phyloP scores from a whole-genome alignment of 92 coral and sea anemone genomes.

The Porites rus region DNA sequence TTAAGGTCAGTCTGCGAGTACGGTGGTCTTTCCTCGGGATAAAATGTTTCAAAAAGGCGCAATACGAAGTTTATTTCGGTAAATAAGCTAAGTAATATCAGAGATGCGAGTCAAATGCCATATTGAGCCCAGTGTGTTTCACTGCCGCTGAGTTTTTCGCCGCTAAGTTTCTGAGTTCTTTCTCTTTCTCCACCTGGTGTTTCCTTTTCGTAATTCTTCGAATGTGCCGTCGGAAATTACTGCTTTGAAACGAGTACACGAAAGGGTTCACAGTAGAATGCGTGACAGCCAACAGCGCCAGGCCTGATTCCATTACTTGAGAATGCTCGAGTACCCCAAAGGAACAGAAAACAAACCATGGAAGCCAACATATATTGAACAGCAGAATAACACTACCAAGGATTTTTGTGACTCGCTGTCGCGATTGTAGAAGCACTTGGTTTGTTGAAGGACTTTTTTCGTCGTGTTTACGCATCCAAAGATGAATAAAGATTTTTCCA shows the following conservation, averaged over 20 bases:
- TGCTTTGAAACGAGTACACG: constrained; percentile 79
- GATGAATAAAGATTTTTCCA: constrained; percentile 37
- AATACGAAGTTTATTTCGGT: no score
- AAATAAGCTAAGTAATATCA: no score
- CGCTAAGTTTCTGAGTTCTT: no score
- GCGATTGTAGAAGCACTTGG: constrained; percentile 57
- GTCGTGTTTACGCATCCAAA: constrained; percentile 59
- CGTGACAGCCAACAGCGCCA: constrained; percentile 70
- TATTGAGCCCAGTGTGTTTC: no score
- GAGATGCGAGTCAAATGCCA: no score
- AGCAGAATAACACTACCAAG: constrained; percentile 66
- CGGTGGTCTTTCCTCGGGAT: no score
- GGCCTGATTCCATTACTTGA: constrained; percentile 35
- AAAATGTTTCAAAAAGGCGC: no score
- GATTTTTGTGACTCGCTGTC: constrained; percentile 68
- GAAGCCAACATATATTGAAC: constrained; percentile 83
- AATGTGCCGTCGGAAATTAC: constrained; percentile 69
- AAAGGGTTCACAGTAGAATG: constrained; percentile 75
- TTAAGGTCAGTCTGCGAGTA: no score
- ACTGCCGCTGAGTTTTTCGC: background rate
- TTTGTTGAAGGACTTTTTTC: constrained; percentile 24
- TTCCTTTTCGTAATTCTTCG: constrained; percentile 13
- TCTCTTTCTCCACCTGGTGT: background rate
- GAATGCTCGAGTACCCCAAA: constrained; percentile 40
- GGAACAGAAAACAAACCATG: constrained; percentile 67